Conservation (phyloP, 2,888 invertebrate species). For the Trichogramma dendrolimi region DNA sequence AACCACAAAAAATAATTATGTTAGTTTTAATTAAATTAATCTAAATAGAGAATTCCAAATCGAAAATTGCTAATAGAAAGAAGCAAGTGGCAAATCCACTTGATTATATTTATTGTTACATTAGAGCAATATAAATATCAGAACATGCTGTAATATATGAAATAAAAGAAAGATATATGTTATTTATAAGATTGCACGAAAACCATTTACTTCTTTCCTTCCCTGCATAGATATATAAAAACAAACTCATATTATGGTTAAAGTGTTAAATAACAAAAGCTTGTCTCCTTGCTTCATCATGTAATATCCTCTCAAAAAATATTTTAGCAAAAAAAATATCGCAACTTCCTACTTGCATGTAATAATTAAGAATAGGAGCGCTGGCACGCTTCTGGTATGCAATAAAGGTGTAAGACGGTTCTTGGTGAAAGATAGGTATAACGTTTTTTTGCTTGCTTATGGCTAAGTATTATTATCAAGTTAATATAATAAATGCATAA, state of each 20-base stretch:
- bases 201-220: conserved; percentile 9
- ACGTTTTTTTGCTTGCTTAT: background rate
- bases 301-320: too few relatives aligned
- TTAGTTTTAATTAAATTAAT: too few relatives aligned
- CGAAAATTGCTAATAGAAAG: too few relatives aligned
- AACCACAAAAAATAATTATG: too few relatives aligned
- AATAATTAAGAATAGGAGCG: too few relatives aligned
- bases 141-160: conserved; percentile 11
- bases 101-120: conserved; percentile 15
- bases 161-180: conserved; percentile 15
- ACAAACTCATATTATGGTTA: too few relatives aligned
- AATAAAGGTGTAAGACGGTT: background rate
- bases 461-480: background rate
- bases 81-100: background rate
- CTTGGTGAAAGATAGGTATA: background rate
- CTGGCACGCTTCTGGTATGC: too few relatives aligned
- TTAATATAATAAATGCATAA: background rate
- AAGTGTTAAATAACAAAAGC: too few relatives aligned
- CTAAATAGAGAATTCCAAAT: too few relatives aligned
- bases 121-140: conserved; percentile 13
- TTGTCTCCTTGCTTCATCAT: conserved; percentile 4
- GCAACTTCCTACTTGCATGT: too few relatives aligned
- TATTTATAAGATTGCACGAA: conserved; percentile 1
- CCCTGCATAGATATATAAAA: too few relatives aligned
- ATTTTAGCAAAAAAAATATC: too few relatives aligned